Base-by-base conservation (phyloP, 2,888 invertebrate genomes). In the Diadegma fenestrale region DNA sequence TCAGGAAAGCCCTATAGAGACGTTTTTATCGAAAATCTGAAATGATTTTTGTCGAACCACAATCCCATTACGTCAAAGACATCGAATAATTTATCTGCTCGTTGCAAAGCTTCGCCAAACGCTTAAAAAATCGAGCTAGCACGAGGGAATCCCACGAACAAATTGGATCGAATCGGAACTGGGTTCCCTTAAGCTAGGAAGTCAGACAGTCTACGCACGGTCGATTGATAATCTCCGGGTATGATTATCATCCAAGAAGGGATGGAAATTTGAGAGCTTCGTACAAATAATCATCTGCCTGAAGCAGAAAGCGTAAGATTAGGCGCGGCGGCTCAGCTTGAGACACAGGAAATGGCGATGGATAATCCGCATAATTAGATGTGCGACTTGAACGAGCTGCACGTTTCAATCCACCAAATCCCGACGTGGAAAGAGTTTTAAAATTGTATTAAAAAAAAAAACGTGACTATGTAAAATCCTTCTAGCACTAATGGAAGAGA, bases 81-180 rank as follows among this genome's bases (percentile, higher is more conserved):
- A 26, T 26, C 26, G 12, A 26, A 26, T 58, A 14, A 26, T 58
- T 26, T 58, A 26, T 58, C 10, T 14, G 26, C n/a, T n/a, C n/a
- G 58, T 22, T 14, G 66, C 12, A 66, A 66, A 43, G 19, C 41
- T 41, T 22, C 43, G 17, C 17, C 68, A 26, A 68, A 68, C 68
- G 26, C 17, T 58, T 26, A 51, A 37, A 64, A 48, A 64, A 54
- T 19, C 37, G 33, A 30, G 43, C 45, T 6, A 14, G 37, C 33
- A 64, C 45, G 30, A 41, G 22, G 41, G 12, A 12, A 30, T 58
- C 61, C 41, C 43, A 26, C 22, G 51, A 48, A 41, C 41, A 37
- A 72, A 80, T 80, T 80, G 80, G 51, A 80, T 72, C 41, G 41
- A 48, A 41, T 64, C 48, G 33, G 22, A 63, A 30, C 64, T n/a